Evolutionary conservation across 2,888 invertebrate species (phyloP), one percentile per base, ranked within the genome.

Genomic region (Gibbula magus): DNA sequence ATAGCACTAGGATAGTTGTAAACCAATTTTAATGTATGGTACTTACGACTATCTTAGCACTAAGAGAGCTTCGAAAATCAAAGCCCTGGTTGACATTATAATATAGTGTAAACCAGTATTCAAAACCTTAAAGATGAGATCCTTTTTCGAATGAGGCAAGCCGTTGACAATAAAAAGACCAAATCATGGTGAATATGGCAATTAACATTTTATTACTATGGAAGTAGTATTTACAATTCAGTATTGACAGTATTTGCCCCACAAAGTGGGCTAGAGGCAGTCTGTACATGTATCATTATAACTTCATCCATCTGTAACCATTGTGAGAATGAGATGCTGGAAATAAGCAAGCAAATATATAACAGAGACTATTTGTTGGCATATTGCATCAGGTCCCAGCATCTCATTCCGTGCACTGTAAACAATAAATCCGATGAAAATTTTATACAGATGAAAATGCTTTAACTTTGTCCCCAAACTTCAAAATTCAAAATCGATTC

Each of bases 221-320:
- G 75, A 75, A 75, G 75, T 75, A 54, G 53, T 75, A 75, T 75
- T 75, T 75, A 75, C 75, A 75, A 54, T 70, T 35, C 70, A 70
- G 35, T 18, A 39, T 70, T 70, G 70, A 75, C 51, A 75, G 29
- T 67, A 67, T 54, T 53, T 53, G 10, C 75, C 29, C 52, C 53
- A 35, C 25, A 75, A 35, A 70, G 20, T 70, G 70, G 70, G 20
- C n/a, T 35, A 20, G 56, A 22, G 70, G 70, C 70, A 70, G 70
- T 70, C 70, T 70, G 70, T 70, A 70, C 70, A 70, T 35, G 56
- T 56, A 39, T 45, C 45, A 45, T 45, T 45, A 45, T 45, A 45
- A 45, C 45, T 45, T 45, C 45, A 70, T 70, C 32, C 29, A 70
- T 70, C 70, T 35, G 18, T 54, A 54, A 75, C 18, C 18, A 51